A percentile compares a stretch with the other conserved stretches of the same genome.
Evolutionary conservation across 2,888 invertebrate genomes (phyloP).

Genomic region (Pyrochroa serraticornis): DNA sequence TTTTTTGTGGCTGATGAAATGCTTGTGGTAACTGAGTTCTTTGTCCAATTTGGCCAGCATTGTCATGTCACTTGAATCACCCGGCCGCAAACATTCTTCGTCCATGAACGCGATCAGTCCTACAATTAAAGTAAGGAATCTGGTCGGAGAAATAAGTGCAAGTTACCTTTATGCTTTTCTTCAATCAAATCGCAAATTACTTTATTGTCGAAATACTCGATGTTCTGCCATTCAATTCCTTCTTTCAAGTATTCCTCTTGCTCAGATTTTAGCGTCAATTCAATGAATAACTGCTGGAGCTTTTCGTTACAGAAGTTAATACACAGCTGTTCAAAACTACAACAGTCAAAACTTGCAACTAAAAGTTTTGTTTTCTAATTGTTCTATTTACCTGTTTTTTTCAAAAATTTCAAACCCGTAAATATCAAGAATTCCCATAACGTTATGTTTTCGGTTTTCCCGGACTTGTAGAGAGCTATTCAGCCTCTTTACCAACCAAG

Average conservation of each 20-base stretch:
- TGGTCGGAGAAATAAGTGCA: neutral
- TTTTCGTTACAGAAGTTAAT: slow-evolving; percentile 97
- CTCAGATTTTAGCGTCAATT: slow-evolving; percentile 87
- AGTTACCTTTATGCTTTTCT: slow-evolving; percentile 79
- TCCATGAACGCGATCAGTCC: slow-evolving; percentile 86
- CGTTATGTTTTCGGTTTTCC: slow-evolving; percentile 65
- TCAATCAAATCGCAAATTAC: slow-evolving; percentile 92
- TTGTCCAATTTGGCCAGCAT: slow-evolving; percentile 81
- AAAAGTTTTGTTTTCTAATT: neutral
- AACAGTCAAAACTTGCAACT: slow-evolving; percentile 29
- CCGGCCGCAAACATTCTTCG: slow-evolving; percentile 91
- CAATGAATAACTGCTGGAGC: slow-evolving; percentile 91
- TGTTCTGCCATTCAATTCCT: slow-evolving; percentile 89
- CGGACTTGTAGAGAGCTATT: slow-evolving; percentile 74
- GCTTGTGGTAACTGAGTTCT: slow-evolving; percentile 75
- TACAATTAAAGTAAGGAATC: slow-evolving; percentile 44
- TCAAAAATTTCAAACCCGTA: slow-evolving; percentile 95
- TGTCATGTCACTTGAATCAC: slow-evolving; percentile 82
- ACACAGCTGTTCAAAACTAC: slow-evolving; percentile 88
- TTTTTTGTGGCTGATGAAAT: slow-evolving; percentile 83
- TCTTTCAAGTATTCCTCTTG: slow-evolving; percentile 91
- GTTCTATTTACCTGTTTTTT: slow-evolving; percentile 72
- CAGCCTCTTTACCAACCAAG: slow-evolving; percentile 84
- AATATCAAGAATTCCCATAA: slow-evolving; percentile 91
- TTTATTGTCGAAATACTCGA: slow-evolving; percentile 91